These are phyloP conservation scores for Budorcas taxicolor DNA, from an alignment of 2,113 vertebrate genomes.

Conservation along the genomic window DNA sequence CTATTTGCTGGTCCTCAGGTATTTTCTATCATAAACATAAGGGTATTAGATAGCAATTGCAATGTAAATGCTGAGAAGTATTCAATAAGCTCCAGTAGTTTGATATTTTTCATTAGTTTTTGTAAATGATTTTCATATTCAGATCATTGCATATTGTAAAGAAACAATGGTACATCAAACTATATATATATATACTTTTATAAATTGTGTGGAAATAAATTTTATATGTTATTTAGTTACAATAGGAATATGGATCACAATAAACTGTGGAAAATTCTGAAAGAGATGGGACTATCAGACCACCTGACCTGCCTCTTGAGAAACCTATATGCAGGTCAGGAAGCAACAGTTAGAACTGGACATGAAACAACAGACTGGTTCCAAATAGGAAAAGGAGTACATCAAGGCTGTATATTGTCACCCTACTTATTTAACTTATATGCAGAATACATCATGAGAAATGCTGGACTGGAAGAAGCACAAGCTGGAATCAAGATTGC, in stretches of 20 bases:
- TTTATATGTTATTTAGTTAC: not conserved
- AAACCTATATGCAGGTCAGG: too few species aligned
- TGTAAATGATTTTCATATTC: constrained; percentile 6
- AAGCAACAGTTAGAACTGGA: too few species aligned
- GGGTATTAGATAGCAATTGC: not conserved
- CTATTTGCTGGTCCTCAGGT: not conserved
- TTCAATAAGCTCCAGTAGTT: not conserved
- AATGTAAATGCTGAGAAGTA: not conserved
- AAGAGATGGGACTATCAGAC: too few species aligned
- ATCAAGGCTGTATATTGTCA: fast-evolving
- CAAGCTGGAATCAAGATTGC: too few species aligned
- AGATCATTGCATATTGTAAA: not conserved
- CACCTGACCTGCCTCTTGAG: too few species aligned
- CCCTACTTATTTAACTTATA: too few species aligned
- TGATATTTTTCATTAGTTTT: not conserved
- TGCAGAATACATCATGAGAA: too few species aligned
- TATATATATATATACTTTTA: not conserved
- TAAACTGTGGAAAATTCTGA: too few species aligned
- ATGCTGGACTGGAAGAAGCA: too few species aligned
- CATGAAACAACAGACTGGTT: too few species aligned
- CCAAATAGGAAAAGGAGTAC: too few species aligned
- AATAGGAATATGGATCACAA: not conserved
- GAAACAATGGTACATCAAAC: not conserved
- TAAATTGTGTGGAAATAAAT: not conserved
- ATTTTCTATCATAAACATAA: not conserved